A percentile compares a stretch with the other conserved stretches of the same genome.
phyloP scores from a whole-genome alignment of 2,113 vertebrate genomes.

The Poicephalus gulielmi region DNA sequence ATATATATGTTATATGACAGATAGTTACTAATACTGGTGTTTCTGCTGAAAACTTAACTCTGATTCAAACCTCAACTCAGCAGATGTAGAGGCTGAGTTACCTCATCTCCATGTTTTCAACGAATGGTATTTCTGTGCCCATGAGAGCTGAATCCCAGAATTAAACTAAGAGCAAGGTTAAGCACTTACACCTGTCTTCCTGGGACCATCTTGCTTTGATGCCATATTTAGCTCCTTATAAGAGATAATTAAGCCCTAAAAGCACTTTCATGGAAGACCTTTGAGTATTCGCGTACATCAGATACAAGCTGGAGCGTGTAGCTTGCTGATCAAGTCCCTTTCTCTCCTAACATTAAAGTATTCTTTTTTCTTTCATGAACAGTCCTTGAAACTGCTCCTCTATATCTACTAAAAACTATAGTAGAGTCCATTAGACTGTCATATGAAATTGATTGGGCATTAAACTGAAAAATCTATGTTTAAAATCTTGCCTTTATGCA shows the following conservation, averaged over 20 bases:
- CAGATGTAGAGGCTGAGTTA: not conserved
- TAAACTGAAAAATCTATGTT: conserved; percentile 43
- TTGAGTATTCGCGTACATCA: not conserved
- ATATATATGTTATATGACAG: not conserved
- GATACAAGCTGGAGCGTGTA: not conserved
- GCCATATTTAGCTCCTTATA: not conserved
- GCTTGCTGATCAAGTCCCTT: not conserved
- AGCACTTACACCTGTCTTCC: not conserved
- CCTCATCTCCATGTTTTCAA: not conserved
- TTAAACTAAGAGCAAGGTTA: not conserved
- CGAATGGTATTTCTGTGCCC: not conserved
- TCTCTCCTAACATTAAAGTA: not conserved
- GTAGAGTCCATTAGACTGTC: conserved; percentile 17
- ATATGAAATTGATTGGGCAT: conserved; percentile 1
- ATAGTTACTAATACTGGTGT: not conserved
- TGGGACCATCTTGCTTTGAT: not conserved
- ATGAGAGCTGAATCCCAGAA: not conserved
- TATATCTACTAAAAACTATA: not conserved
- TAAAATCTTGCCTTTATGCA: not conserved
- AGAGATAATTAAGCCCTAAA: not conserved
- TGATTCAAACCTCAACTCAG: not conserved
- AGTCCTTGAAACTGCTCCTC: not conserved
- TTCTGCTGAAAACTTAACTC: not conserved
- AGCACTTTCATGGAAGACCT: not conserved
- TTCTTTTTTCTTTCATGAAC: not conserved